Percentiles rank a stretch among this genome's conserved stretches.
These are phyloP conservation scores for Bilobella aurantiaca DNA, from an alignment of 1,140 invertebrate genomes.

Conservation along the genomic window DNA sequence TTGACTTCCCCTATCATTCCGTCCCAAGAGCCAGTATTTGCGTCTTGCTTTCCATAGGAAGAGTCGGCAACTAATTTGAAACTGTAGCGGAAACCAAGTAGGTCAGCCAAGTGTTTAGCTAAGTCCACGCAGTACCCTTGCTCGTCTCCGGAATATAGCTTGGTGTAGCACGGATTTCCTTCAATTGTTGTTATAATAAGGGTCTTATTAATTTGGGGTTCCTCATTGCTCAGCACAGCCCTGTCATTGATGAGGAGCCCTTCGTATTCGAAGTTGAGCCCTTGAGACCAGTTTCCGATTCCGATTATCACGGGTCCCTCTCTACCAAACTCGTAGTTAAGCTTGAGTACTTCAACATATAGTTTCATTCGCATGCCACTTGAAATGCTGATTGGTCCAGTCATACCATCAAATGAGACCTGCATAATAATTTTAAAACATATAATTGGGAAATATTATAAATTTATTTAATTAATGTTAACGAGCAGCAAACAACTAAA, in stretches of 20 bases:
- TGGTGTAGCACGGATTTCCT: constrained; percentile 16
- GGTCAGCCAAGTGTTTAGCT: constrained; percentile 22
- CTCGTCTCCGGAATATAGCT: constrained; percentile 17
- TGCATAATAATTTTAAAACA: neutral
- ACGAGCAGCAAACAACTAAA: too few species aligned
- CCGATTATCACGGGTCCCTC: constrained; percentile 21
- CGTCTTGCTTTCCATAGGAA: constrained; percentile 27
- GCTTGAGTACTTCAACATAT: constrained; percentile 28
- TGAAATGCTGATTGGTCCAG: constrained; percentile 30
- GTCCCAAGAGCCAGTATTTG: constrained; percentile 29
- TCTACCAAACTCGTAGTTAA: constrained; percentile 10
- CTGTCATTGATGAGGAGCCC: constrained; percentile 26
- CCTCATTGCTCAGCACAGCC: constrained; percentile 27
- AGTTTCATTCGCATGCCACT: constrained; percentile 25
- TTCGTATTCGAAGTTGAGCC: constrained; percentile 21
- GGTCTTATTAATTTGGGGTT: constrained; percentile 31
- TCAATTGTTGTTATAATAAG: constrained; percentile 29
- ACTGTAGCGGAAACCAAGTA: constrained; percentile 32
- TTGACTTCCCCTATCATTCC: constrained; percentile 34
- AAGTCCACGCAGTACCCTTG: constrained; percentile 32
- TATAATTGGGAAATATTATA: too few species aligned
- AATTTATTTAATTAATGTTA: too few species aligned
- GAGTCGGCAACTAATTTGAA: constrained; percentile 27
- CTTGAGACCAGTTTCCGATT: constrained; percentile 32
- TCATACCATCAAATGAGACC: constrained; percentile 31